Evolutionary conservation across 1,140 invertebrate genomes (phyloP), one percentile per base, ranked within the genome.

Genomic region (Harpegnathos saltator): DNA sequence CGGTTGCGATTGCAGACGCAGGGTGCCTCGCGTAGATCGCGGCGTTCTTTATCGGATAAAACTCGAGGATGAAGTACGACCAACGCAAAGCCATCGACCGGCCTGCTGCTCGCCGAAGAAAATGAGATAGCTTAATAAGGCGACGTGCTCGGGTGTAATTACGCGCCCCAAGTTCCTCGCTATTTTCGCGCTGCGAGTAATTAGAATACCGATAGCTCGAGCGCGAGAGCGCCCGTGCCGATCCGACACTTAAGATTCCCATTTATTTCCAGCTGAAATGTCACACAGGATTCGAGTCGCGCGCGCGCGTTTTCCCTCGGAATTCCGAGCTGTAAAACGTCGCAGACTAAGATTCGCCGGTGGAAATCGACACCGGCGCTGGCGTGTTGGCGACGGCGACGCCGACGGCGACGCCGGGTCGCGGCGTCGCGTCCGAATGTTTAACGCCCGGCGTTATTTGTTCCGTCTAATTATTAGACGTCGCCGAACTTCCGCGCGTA

Each of bases 101-200:
- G 68, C 29, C 59, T 61, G 58, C 52, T 63, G 54, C 48, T 61
- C 65, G 80, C 85, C 15, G 58, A 77, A 85, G 86, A 87, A 88
- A 88, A 88, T 88, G 85, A 88, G 86, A 88, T 88, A 87, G 85
- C 85, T 88, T 88, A 88, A 88, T 82, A 88, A 88, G 85, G 48
- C 74, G 50, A 14, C 85, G 63, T 82, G 75, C 63, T 59, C 24
- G 33, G 74, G 38, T 88, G 69, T 88, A 87, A 88, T 88, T 87
- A 88, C 86, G 85, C 85, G 85, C 83, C 72, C 86, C 82, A 84
- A 88, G 80, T 84, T 88, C 63, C 86, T 48, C 74, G 72, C 82
- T 87, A 80, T 87, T 88, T 88, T 88, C 85, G 58, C 77, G 73
- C 85, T 86, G 72, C 85, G 61, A 87, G 85, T 87, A 87, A 87